Conservation (phyloP, 2,888 invertebrate genomes). For the Rhogogaster chlorosoma region DNA sequence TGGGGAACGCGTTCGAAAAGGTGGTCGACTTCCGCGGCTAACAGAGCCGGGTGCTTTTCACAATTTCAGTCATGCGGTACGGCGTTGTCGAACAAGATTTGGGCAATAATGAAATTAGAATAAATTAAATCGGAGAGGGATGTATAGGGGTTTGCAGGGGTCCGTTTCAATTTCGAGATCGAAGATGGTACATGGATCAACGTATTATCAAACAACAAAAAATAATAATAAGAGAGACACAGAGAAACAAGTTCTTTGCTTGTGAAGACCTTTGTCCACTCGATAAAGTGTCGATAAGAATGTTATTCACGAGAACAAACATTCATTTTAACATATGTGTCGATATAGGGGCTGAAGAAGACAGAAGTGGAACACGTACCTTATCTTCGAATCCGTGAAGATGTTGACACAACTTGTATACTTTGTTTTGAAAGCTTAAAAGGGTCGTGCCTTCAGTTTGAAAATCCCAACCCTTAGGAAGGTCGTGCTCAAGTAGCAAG, state of each 20-base stretch:
- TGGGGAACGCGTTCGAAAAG: constrained; percentile 46
- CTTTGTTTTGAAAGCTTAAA: constrained; percentile 38
- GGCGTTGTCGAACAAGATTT: not conserved
- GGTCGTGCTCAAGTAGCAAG: constrained; percentile 44
- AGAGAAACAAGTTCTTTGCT: not conserved
- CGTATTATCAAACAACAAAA: not conserved
- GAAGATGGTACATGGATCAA: not conserved
- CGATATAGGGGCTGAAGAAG: not conserved
- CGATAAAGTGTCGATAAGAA: not conserved
- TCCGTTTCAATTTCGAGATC: not conserved
- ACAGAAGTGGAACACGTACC: not conserved
- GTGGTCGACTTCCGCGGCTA: constrained; percentile 35
- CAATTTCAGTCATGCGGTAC: constrained; percentile 19
- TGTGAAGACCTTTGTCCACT: not conserved
- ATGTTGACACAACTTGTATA: constrained; percentile 44
- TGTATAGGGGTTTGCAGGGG: too few relatives aligned
- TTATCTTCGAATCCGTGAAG: constrained; percentile 42
- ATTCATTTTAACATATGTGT: not conserved
- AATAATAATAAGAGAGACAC: not conserved
- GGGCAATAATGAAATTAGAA: not conserved
- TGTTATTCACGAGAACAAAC: not conserved
- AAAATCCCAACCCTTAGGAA: constrained; percentile 39
- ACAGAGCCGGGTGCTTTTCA: constrained; percentile 19
- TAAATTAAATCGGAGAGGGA: not conserved
- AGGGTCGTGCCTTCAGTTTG: constrained; percentile 36